Evolutionary conservation across 2,888 invertebrate genomes (phyloP).

Genomic region (Entomobrya proxima): DNA sequence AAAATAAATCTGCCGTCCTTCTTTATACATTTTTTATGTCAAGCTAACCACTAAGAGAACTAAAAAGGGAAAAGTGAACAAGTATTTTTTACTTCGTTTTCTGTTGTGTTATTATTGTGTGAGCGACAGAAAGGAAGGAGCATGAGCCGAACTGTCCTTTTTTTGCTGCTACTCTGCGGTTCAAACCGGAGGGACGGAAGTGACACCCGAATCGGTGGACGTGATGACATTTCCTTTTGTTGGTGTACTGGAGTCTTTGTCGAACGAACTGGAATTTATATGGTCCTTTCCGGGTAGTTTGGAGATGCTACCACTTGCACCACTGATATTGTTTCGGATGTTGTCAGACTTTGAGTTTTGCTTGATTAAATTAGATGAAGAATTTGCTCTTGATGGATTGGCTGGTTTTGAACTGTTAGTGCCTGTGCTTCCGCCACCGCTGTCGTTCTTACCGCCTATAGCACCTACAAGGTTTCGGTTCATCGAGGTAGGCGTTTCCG

Average conservation of each 20-base stretch:
- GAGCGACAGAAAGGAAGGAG: neutral
- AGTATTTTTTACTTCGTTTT: neutral
- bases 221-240: slow-evolving; percentile 66
- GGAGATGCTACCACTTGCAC: slow-evolving; percentile 22
- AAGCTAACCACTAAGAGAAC: neutral
- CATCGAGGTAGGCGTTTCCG: slow-evolving; percentile 67
- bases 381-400: slow-evolving; percentile 61
- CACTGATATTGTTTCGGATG: slow-evolving; percentile 59
- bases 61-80: neutral
- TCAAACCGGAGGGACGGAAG: slow-evolving; percentile 64
- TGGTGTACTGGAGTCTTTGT: slow-evolving; percentile 58
- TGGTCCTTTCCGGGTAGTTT: slow-evolving; percentile 67
- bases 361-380: slow-evolving; percentile 64
- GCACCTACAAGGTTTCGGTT: slow-evolving; percentile 47
- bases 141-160: neutral
- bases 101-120: neutral
- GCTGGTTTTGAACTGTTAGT: slow-evolving; percentile 7
- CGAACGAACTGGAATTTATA: slow-evolving; percentile 63
- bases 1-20: too few relatives aligned
- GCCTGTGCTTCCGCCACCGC: slow-evolving; percentile 23
- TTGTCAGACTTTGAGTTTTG: slow-evolving; percentile 67
- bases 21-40: too few relatives aligned
- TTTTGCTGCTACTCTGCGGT: neutral
- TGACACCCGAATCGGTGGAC: slow-evolving; percentile 56
- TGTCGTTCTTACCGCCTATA: slow-evolving; percentile 32